Conservation (phyloP, 2,797 vertebrate genomes). For the Geotrypetes seraphini region DNA sequence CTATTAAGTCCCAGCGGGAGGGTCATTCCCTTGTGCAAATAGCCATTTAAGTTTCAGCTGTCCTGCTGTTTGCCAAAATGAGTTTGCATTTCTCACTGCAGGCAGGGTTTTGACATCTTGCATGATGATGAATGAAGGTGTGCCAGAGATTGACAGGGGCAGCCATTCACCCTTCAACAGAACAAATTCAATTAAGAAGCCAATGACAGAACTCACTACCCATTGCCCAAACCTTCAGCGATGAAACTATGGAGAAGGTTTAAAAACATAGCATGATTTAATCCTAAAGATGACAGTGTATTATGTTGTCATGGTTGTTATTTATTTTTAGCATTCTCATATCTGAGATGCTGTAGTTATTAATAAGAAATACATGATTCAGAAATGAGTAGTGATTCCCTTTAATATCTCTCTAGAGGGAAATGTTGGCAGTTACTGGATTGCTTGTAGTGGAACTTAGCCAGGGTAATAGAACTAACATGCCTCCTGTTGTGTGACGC, state of each 20-base stretch:
- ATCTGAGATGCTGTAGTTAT: too few relatives aligned
- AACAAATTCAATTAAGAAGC: background rate
- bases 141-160: background rate
- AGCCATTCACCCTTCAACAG: too few relatives aligned
- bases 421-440: too few relatives aligned
- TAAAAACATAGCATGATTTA: background rate
- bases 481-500: too few relatives aligned
- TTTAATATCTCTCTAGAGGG: too few relatives aligned
- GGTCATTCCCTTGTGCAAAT: conserved; percentile 5
- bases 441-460: too few relatives aligned
- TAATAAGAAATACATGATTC: too few relatives aligned
- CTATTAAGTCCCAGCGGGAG: conserved; percentile 11
- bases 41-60: background rate
- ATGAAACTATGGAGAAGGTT: background rate
- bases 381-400: too few relatives aligned
- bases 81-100: background rate
- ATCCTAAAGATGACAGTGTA: too few relatives aligned
- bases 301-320: too few relatives aligned
- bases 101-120: background rate
- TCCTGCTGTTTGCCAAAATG: background rate
- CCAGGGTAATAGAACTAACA: too few relatives aligned
- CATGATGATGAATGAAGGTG: conserved; percentile 1
- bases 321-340: too few relatives aligned
- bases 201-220: background rate
- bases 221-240: background rate